These are phyloP conservation scores for Siniperca chuatsi DNA, from an alignment of 2,113 vertebrate species.

Conservation along the genomic window DNA sequence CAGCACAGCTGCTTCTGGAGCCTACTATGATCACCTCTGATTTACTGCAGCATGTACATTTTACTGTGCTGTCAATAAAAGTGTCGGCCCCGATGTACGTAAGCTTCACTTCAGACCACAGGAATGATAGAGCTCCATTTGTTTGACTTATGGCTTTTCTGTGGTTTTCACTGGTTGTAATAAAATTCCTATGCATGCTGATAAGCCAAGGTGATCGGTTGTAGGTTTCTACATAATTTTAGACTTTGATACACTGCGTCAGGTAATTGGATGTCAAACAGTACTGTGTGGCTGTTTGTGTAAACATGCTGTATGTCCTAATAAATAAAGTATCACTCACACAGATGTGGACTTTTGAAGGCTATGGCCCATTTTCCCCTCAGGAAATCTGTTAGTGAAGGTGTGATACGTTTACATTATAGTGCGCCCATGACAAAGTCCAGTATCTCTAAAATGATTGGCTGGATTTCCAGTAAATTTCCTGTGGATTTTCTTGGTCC, in stretches of 20 bases:
- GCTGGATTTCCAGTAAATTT: neutral
- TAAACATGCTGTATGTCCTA: constrained; percentile 18
- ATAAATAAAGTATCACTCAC: constrained; percentile 25
- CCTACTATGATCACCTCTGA: constrained; percentile 29
- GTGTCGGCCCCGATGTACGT: constrained; percentile 13
- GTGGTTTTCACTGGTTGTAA: constrained; percentile 23
- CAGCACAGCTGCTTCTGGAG: neutral
- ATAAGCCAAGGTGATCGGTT: constrained; percentile 20
- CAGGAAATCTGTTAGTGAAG: neutral
- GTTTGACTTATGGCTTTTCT: constrained; percentile 35
- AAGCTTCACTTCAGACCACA: constrained; percentile 14
- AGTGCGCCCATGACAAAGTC: too few species aligned
- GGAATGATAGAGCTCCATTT: constrained; percentile 13
- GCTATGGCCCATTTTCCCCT: neutral
- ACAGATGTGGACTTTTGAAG: constrained; percentile 23
- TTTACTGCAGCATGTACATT: constrained; percentile 34
- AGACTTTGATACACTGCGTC: neutral
- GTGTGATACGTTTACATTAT: neutral
- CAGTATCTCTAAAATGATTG: neutral
- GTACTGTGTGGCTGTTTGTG: neutral
- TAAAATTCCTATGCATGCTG: constrained; percentile 46
- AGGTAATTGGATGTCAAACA: constrained; percentile 44
- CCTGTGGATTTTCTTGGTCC: neutral
- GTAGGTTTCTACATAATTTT: constrained; percentile 16
- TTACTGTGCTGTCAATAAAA: constrained; percentile 32